Base-by-base conservation (phyloP, 2,888 invertebrate species). In the Tipula unca region DNA sequence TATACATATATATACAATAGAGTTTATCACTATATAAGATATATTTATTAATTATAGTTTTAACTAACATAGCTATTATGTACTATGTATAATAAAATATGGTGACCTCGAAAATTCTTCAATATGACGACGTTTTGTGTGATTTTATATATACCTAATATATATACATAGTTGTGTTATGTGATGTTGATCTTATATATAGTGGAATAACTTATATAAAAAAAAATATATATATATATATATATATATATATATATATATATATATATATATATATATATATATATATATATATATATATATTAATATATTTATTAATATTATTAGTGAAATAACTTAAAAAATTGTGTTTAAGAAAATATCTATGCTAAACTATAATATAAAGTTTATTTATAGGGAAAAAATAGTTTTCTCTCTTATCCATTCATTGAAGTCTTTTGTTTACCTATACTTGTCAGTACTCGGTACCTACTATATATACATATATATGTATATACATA, bases 51-150 rank as follows among this genome's bases (percentile, higher is more conserved):
- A 69, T 69, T 25, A 69, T 69, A 69, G 25, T 69, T 69, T 25
- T 69, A 25, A 25, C 10, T 8, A 48, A 48, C 6, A 82, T 10
- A 82, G n/a, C n/a, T n/a, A n/a, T n/a, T 29, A 29, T 14, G 32
- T 32, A 32, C 32, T 4, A 2, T 32, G 6, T 32, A 32, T 32
- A 32, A 32, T 32, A 32, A 32, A 32, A 83, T 32, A 32, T 32
- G 14, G 83, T 83, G 83, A 83, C 83, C 83, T 83, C 83, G 83
- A 83, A 83, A 29, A 83, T 83, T 83, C 17, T 83, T 83, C n/a
- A 83, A 29, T 35, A 83, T 83, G 83, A 83, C 35, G 83, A 83
- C 29, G 35, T 32, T 17, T 83, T 83, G 6, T 32, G 83, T 83
- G 83, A 32, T 32, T 83, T 83, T 32, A 32, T 69, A 69, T 25